These are phyloP conservation scores for Ramazzottius varieornatus DNA, from an alignment of 2,888 invertebrate genomes.

Conservation along the genomic window DNA sequence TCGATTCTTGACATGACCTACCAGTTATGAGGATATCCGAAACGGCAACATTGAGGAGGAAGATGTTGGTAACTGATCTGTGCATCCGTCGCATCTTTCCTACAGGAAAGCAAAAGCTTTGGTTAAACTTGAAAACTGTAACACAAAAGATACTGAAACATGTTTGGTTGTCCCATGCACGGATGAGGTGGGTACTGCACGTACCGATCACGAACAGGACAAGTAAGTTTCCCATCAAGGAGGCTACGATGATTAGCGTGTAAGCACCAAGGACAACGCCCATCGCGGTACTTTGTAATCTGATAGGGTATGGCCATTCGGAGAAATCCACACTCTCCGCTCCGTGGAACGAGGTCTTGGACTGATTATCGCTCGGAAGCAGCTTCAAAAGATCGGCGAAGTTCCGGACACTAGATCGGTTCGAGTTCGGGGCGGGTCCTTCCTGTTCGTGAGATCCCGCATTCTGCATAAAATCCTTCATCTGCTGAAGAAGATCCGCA, in stretches of 20 bases:
- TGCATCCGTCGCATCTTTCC: conserved; percentile 29
- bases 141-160: too few relatives aligned
- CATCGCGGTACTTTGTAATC: conserved; percentile 6
- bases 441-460: neutral
- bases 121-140: too few relatives aligned
- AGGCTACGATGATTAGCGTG: conserved; percentile 24
- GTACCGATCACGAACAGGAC: conserved; percentile 29
- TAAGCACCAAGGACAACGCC: conserved; percentile 18
- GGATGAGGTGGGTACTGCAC: too few relatives aligned
- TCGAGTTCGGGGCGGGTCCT: too few relatives aligned
- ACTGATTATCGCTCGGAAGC: neutral
- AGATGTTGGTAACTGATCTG: conserved; percentile 30
- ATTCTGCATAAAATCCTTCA: neutral
- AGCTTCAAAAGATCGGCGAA: neutral
- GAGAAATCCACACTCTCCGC: neutral
- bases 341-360: neutral
- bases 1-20: neutral
- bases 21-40: conserved; percentile 21
- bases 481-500: neutral
- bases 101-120: too few relatives aligned
- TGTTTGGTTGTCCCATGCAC: too few relatives aligned
- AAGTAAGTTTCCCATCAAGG: conserved; percentile 22
- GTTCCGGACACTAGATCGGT: too few relatives aligned
- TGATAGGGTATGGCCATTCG: conserved; percentile 3
- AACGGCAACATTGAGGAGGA: conserved; percentile 30